These are phyloP conservation scores for Trachelus stipa DNA, from an alignment of 2,888 invertebrate genomes.

Conservation along the genomic window DNA sequence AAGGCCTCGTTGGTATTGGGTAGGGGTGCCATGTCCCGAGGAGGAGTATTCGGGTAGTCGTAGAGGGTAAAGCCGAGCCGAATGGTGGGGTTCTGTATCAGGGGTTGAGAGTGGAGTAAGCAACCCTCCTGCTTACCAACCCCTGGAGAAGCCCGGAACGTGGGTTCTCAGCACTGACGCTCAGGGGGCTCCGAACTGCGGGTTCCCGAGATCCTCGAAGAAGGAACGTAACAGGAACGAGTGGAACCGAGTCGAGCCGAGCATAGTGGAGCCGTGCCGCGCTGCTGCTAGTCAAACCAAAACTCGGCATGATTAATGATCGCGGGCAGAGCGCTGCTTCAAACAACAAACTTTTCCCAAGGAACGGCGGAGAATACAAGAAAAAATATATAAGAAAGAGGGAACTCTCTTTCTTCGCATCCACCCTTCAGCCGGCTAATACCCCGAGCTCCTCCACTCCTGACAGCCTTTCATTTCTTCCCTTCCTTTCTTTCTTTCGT, in stretches of 20 bases:
- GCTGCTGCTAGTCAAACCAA: slow-evolving; percentile 47
- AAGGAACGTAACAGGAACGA: slow-evolving; percentile 68
- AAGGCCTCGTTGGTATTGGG: slow-evolving; percentile 34
- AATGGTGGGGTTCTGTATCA: slow-evolving; percentile 1
- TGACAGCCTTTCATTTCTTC: slow-evolving; percentile 62
- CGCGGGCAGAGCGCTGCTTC: slow-evolving; percentile 68
- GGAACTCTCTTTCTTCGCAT: slow-evolving; percentile 65
- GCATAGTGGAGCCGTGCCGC: slow-evolving; percentile 55
- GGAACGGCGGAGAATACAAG: slow-evolving; percentile 65
- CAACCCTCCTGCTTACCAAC: slow-evolving; percentile 26
- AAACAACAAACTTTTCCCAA: slow-evolving; percentile 76
- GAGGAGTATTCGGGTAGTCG: slow-evolving; percentile 6
- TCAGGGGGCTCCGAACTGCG: not conserved
- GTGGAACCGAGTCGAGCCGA: slow-evolving; percentile 70
- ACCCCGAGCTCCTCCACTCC: slow-evolving; percentile 52
- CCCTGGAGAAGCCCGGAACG: slow-evolving; percentile 16
- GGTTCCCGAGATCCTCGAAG: slow-evolving; percentile 6
- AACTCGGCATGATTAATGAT: slow-evolving; percentile 49
- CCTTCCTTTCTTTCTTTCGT: slow-evolving; percentile 36
- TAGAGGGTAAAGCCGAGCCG: not conserved
- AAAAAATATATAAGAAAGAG: slow-evolving; percentile 65
- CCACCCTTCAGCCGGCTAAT: slow-evolving; percentile 66
- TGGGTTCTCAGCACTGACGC: slow-evolving; percentile 1
- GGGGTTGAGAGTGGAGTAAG: slow-evolving; percentile 31
- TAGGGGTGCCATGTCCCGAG: slow-evolving; percentile 3